Percentiles rank a stretch among this genome's conserved stretches.
phyloP scores from a whole-genome alignment of 2,888 invertebrate species.

The Mesochorus sp. region DNA sequence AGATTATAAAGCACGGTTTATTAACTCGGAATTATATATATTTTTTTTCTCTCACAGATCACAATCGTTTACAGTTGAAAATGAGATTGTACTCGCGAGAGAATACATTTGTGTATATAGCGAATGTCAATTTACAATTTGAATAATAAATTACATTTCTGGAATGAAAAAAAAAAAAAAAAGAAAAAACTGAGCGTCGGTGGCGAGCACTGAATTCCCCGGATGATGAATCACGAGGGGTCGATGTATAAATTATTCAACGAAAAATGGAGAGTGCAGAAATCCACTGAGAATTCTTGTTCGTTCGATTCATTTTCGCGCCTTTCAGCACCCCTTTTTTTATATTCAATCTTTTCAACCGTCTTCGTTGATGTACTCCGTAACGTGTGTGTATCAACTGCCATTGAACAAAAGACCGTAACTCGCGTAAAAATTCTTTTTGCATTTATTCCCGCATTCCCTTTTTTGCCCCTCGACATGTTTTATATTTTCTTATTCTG shows the following conservation, averaged over 20 bases:
- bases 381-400: too few relatives aligned
- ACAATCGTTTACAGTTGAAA: neutral
- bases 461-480: neutral
- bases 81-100: neutral
- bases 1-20: too few relatives aligned
- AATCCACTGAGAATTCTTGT: constrained; percentile 44
- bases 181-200: constrained; percentile 38
- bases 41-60: neutral
- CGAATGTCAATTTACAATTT: constrained; percentile 41
- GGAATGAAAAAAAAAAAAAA: too few relatives aligned
- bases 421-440: too few relatives aligned
- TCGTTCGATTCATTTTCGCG: constrained; percentile 60
- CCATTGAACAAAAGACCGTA: too few relatives aligned
- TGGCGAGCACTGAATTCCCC: constrained; percentile 32
- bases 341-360: constrained; percentile 36
- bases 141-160: constrained; percentile 54
- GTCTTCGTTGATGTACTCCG: too few relatives aligned
- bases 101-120: neutral
- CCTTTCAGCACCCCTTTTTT: constrained; percentile 59
- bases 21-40: too few relatives aligned
- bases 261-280: constrained; percentile 31
- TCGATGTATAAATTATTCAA: constrained; percentile 58
- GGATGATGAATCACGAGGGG: constrained; percentile 32
- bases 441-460: too few relatives aligned
- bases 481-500: constrained; percentile 8